Evolutionary conservation across 2,113 vertebrate species (phyloP).

Genomic region (Actenoides hombroni): DNA sequence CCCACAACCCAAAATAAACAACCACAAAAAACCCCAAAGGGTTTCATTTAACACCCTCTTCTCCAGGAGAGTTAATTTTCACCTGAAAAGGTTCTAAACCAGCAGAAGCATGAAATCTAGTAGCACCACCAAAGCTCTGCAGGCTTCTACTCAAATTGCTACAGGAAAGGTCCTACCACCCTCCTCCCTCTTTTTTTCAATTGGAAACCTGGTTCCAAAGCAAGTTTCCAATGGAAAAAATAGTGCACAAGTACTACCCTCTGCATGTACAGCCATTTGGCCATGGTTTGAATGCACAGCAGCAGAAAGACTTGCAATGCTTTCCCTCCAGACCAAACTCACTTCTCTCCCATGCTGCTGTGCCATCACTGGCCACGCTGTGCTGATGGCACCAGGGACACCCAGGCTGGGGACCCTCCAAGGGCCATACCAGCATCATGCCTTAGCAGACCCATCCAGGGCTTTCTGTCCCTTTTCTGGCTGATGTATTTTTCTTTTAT

Average conservation of each 20-base stretch:
- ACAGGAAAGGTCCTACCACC: not conserved
- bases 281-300: not conserved
- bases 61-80: not conserved
- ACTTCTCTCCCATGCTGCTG: fast-evolving
- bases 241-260: not conserved
- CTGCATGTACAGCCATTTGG: not conserved
- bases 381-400: not conserved
- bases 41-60: not conserved
- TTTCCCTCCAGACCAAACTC: not conserved
- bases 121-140: not conserved
- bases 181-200: not conserved
- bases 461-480: not conserved
- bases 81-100: not conserved
- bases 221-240: not conserved
- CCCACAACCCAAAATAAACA: not conserved
- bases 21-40: not conserved
- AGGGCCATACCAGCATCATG: not conserved
- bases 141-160: not conserved
- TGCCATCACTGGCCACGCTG: not conserved
- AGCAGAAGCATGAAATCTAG: not conserved
- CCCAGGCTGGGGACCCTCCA: not conserved
- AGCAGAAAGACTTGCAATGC: not conserved
- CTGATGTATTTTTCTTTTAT: not conserved
- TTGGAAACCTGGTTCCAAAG: not conserved
- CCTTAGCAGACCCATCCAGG: not conserved